phyloP scores from a whole-genome alignment of 2,888 invertebrate genomes.

The Tyria jacobaeae region DNA sequence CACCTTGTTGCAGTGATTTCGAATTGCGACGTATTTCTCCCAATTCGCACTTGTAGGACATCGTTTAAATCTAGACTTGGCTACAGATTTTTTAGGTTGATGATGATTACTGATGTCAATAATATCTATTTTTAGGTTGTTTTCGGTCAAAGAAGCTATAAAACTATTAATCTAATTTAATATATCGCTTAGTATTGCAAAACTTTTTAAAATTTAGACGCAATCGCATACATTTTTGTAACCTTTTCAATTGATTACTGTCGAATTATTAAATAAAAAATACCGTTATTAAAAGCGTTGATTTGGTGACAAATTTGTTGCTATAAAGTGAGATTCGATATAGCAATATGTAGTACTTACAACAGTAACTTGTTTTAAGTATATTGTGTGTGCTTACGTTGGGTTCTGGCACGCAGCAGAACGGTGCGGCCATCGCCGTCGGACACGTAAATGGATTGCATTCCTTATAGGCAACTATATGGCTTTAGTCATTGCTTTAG shows the following conservation, averaged over 20 bases:
- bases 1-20: too few species aligned
- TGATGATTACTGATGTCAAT: too few species aligned
- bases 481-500: conserved; percentile 6
- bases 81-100: too few species aligned
- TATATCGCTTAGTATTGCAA: background rate
- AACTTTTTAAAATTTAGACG: too few species aligned
- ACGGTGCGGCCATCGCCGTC: conserved; percentile 2
- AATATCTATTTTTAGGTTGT: conserved; percentile 6
- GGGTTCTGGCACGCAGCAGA: conserved; percentile 7
- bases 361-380: conserved; percentile 8
- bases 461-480: conserved; percentile 9
- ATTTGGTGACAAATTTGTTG: background rate
- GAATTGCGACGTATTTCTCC: too few species aligned
- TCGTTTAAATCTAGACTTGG: too few species aligned
- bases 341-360: conserved; percentile 4
- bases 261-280: background rate
- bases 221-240: background rate
- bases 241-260: background rate
- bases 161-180: background rate
- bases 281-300: background rate
- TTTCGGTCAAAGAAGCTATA: background rate
- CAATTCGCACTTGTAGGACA: too few species aligned
- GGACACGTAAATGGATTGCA: conserved; percentile 19
- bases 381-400: conserved; percentile 7
- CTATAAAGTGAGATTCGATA: background rate